These are phyloP conservation scores for Cosmopolites sordidus DNA, from an alignment of 2,888 invertebrate species.

Conservation along the genomic window DNA sequence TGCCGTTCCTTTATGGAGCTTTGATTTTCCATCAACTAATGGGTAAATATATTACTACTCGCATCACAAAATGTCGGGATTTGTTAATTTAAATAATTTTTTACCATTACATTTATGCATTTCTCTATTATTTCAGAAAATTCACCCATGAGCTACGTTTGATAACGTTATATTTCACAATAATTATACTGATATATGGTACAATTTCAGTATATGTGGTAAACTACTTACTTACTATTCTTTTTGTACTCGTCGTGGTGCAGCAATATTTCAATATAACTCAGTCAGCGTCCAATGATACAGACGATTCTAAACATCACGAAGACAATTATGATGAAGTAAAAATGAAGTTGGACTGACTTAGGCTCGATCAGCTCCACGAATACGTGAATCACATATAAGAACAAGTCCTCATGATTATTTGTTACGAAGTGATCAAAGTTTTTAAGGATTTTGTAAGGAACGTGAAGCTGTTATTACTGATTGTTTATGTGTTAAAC, in stretches of 20 bases:
- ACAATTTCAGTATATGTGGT: constrained; percentile 59
- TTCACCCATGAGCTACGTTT: constrained; percentile 50
- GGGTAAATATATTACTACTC: constrained; percentile 60
- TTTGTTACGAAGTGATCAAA: too few species aligned
- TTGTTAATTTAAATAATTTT: too few species aligned
- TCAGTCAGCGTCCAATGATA: constrained; percentile 29
- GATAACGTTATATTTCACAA: constrained; percentile 54
- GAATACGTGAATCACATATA: too few species aligned
- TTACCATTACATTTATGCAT: too few species aligned
- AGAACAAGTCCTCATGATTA: too few species aligned
- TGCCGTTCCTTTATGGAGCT: constrained; percentile 63
- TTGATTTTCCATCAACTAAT: constrained; percentile 59
- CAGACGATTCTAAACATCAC: constrained; percentile 9
- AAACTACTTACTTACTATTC: constrained; percentile 56
- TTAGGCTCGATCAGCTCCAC: too few species aligned
- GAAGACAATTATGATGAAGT: constrained; percentile 30
- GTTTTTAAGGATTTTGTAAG: too few species aligned
- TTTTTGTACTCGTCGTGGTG: constrained; percentile 54
- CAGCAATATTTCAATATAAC: constrained; percentile 52
- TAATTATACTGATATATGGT: constrained; percentile 56
- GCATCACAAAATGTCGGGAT: too few species aligned
- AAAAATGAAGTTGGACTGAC: constrained; percentile 34
- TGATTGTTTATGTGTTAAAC: too few species aligned
- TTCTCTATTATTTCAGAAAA: constrained; percentile 48
- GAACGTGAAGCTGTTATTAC: too few species aligned